Percentiles rank a stretch among this genome's conserved stretches.
Conservation (phyloP, 2,888 invertebrate species). For the Sepiola atlantica region DNA sequence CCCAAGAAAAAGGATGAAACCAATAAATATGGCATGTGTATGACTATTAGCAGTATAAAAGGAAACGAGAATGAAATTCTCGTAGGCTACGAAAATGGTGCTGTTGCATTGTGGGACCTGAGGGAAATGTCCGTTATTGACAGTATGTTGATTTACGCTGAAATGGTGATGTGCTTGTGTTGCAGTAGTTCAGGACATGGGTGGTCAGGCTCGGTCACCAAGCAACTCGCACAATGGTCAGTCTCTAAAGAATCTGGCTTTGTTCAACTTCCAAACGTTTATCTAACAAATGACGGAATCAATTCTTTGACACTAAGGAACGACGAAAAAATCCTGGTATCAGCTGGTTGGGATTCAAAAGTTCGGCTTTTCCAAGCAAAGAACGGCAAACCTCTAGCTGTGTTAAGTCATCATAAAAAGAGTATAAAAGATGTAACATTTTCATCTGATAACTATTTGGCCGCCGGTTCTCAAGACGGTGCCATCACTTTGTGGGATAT, state of each 20-base stretch:
- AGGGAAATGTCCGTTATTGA: conserved; percentile 52
- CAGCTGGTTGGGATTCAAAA: conserved; percentile 70
- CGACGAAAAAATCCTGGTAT: conserved; percentile 67
- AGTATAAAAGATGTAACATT: conserved; percentile 66
- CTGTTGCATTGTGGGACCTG: conserved; percentile 63
- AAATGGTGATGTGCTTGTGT: conserved; percentile 64
- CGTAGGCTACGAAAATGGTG: conserved; percentile 67
- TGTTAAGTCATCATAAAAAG: conserved; percentile 66
- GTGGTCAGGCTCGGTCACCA: conserved; percentile 62
- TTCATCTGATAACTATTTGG: conserved; percentile 61
- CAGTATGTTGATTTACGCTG: conserved; percentile 55
- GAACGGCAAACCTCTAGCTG: conserved; percentile 66
- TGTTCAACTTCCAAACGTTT: conserved; percentile 47
- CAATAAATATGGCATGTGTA: conserved; percentile 62
- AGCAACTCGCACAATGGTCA: conserved; percentile 56
- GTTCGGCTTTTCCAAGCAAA: conserved; percentile 65
- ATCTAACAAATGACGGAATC: conserved; percentile 64
- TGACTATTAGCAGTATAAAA: conserved; percentile 55
- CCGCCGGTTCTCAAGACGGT: conserved; percentile 68
- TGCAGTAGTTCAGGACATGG: conserved; percentile 56
- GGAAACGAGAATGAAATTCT: conserved; percentile 50
- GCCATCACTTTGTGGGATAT: conserved; percentile 69
- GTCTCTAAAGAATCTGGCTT: conserved; percentile 52
- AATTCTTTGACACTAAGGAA: conserved; percentile 59
- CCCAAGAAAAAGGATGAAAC: conserved; percentile 49